These are phyloP conservation scores for Anthophora plumipes DNA, from an alignment of 2,888 invertebrate genomes.

Conservation along the genomic window DNA sequence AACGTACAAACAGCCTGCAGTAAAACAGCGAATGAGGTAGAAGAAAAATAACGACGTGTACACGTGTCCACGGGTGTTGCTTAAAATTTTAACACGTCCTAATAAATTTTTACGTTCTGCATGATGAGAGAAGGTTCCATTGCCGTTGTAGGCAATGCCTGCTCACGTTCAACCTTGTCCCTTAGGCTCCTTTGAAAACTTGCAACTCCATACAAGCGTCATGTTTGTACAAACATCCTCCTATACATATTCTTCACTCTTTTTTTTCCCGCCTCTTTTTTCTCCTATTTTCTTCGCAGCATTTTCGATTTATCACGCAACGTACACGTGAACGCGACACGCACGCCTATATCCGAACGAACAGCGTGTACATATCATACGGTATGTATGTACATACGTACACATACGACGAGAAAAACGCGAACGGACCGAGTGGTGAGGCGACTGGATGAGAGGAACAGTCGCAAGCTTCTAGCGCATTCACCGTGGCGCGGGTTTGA, in stretches of 20 bases:
- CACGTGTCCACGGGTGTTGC: constrained; percentile 5
- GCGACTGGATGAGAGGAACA: constrained; percentile 21
- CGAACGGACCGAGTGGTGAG: background rate
- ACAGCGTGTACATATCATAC: background rate
- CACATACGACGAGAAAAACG: background rate
- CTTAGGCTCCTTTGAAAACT: constrained; percentile 32
- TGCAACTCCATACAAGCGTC: constrained; percentile 1
- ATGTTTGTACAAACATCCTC: constrained; percentile 5
- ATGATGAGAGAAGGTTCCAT: background rate
- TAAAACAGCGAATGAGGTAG: background rate
- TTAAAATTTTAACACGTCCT: constrained; percentile 37
- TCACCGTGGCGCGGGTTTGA: constrained; percentile 62
- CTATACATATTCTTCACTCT: background rate
- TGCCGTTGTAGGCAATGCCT: too few species aligned
- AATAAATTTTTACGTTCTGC: constrained; percentile 44
- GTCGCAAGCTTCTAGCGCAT: constrained; percentile 43
- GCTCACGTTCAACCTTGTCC: background rate
- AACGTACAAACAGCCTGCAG: background rate
- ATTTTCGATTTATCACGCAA: constrained; percentile 50
- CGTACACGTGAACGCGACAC: background rate
- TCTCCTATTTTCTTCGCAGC: constrained; percentile 34
- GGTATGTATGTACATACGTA: background rate
- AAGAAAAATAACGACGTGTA: constrained; percentile 12
- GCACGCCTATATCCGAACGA: background rate
- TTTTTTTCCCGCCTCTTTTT: background rate